Conservation (phyloP, 2,888 invertebrate genomes). For the Micropterix aruncella region DNA sequence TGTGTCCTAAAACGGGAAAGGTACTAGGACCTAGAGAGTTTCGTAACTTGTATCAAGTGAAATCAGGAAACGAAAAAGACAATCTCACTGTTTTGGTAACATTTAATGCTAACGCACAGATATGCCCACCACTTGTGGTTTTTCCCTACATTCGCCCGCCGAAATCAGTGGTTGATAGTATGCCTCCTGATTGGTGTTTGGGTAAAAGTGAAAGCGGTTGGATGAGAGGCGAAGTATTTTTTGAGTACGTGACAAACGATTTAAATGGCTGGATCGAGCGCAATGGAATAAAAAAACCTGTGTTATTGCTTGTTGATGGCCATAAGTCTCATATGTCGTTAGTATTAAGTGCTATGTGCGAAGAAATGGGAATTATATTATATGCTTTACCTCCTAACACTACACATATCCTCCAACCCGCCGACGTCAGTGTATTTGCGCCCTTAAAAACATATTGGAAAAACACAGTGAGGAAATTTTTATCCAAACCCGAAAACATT, state of each 20-base stretch:
- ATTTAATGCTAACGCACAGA: neutral
- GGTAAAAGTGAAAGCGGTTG: neutral
- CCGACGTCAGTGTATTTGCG: too few relatives aligned
- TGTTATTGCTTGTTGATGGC: neutral
- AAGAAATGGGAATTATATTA: neutral
- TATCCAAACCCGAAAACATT: constrained; percentile 1
- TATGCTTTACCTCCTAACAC: neutral
- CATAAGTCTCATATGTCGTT: neutral
- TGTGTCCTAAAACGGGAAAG: neutral
- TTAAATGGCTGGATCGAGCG: neutral
- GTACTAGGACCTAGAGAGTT: too few relatives aligned
- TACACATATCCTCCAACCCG: too few relatives aligned
- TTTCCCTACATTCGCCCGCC: neutral
- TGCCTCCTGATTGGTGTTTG: neutral
- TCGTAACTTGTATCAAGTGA: neutral
- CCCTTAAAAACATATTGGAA: too few relatives aligned
- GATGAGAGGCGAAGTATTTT: neutral
- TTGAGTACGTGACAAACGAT: too few relatives aligned
- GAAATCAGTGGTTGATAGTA: neutral
- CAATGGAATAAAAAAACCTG: neutral
- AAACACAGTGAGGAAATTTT: too few relatives aligned
- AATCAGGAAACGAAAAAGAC: neutral
- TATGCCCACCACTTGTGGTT: neutral
- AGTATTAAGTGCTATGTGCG: neutral
- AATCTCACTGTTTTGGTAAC: neutral